phyloP scores from a whole-genome alignment of 1,140 invertebrate species.

The Leptopilina boulardi region DNA sequence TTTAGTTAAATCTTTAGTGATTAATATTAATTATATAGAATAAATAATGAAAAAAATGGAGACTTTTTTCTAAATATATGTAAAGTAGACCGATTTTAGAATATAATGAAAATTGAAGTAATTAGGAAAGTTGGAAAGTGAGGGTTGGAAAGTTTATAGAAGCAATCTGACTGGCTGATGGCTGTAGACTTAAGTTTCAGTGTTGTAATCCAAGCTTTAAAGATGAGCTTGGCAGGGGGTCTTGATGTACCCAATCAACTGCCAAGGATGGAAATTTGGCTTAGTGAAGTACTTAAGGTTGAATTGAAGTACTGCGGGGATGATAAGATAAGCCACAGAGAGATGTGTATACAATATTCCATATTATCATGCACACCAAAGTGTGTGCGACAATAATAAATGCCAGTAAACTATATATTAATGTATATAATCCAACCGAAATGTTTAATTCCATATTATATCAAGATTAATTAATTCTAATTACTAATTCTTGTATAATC shows the following conservation, averaged over 20 bases:
- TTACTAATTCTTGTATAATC: no score
- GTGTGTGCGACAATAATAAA: no score
- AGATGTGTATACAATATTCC: not conserved
- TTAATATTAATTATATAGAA: no score
- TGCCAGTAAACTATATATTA: no score
- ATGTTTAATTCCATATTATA: no score
- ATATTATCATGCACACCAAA: not conserved
- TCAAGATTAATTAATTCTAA: no score
- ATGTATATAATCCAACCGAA: no score
- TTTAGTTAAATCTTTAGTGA: no score
- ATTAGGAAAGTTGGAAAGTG: conserved; percentile 5
- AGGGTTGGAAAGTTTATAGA: conserved; percentile 25
- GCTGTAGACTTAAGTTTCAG: conserved; percentile 21
- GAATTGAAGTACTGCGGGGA: not conserved
- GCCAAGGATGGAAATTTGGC: conserved; percentile 8
- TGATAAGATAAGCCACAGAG: not conserved
- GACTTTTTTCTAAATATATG: not conserved
- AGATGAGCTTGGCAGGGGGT: conserved; percentile 13
- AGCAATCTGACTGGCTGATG: conserved; percentile 24
- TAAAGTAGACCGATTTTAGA: not conserved
- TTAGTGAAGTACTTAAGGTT: not conserved
- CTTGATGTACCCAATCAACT: conserved; percentile 25
- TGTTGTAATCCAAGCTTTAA: conserved; percentile 29
- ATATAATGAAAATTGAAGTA: conserved; percentile 23
- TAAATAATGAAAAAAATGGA: no score